These are phyloP conservation scores for Discoglossus pictus DNA, from an alignment of 2,797 vertebrate genomes.

Conservation along the genomic window DNA sequence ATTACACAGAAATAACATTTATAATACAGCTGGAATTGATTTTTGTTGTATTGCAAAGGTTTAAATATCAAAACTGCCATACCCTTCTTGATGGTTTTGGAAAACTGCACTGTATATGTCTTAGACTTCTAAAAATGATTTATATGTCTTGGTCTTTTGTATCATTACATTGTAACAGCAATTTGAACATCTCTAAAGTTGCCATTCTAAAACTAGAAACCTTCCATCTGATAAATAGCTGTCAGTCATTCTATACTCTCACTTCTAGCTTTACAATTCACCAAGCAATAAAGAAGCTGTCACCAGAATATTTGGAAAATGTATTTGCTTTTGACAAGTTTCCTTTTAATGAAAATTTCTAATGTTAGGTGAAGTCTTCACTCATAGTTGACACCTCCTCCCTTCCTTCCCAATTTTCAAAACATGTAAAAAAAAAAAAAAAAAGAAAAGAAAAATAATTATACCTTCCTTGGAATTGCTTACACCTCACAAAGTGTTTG, in stretches of 20 bases:
- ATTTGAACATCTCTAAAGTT: slow-evolving; percentile 1
- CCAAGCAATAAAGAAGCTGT: slow-evolving; percentile 27
- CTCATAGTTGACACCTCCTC: background rate
- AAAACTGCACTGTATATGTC: no score
- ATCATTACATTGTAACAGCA: slow-evolving; percentile 9
- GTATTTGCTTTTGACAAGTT: slow-evolving; percentile 14
- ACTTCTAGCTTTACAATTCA: background rate
- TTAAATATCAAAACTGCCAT: no score
- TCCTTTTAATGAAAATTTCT: background rate
- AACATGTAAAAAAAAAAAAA: no score
- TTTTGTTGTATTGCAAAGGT: no score
- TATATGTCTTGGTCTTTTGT: background rate
- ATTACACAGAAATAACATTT: slow-evolving; percentile 30
- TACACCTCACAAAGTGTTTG: no score
- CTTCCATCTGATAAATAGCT: slow-evolving; percentile 9
- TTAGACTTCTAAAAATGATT: no score
- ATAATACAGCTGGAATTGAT: background rate
- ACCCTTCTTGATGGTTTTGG: no score
- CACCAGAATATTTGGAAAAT: slow-evolving; percentile 5
- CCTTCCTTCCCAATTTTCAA: no score
- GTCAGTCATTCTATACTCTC: slow-evolving; percentile 15
- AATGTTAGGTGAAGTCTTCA: background rate
- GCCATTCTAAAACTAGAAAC: background rate
- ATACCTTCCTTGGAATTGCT: no score
- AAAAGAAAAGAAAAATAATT: no score